Percentiles rank a stretch among this genome's conserved stretches.
Conservation (phyloP, 2,888 invertebrate species). For the Eudemis profundana region DNA sequence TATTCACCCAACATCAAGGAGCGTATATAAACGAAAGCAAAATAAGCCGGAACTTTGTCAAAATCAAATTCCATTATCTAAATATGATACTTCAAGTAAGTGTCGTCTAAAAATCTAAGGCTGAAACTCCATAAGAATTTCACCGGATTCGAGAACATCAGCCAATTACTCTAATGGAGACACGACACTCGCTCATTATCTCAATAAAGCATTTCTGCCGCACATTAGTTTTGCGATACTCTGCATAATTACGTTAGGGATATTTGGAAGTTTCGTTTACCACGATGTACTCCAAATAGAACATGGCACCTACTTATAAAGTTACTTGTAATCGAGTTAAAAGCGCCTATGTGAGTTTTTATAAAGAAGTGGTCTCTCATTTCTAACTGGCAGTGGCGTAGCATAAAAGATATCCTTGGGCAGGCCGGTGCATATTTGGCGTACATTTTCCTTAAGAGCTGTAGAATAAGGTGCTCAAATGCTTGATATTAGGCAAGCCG, state of each 20-base stretch:
- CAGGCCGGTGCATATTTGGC: too few species aligned
- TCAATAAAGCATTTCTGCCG: slow-evolving; percentile 13
- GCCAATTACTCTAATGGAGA: slow-evolving; percentile 32
- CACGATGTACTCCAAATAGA: not conserved
- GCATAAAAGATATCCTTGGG: too few species aligned
- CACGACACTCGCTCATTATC: slow-evolving; percentile 28
- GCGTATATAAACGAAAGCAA: slow-evolving; percentile 2
- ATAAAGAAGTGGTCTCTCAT: too few species aligned
- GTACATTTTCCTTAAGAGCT: too few species aligned
- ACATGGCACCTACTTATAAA: not conserved
- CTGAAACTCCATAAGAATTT: slow-evolving; percentile 1
- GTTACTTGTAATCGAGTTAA: too few species aligned
- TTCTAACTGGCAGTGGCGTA: too few species aligned
- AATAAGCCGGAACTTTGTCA: slow-evolving; percentile 2
- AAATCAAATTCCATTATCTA: not conserved
- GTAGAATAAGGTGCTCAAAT: too few species aligned
- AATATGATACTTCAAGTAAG: not conserved
- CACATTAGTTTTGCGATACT: slow-evolving; percentile 22
- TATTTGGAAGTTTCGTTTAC: slow-evolving; percentile 15
- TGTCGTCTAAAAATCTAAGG: not conserved
- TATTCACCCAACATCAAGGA: slow-evolving; percentile 3
- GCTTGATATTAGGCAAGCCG: too few species aligned
- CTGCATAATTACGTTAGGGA: not conserved
- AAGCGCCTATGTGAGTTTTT: too few species aligned
- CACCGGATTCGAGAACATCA: slow-evolving; percentile 11